Conservation (phyloP, 2,113 vertebrate genomes). For the Seriola dumerili region DNA sequence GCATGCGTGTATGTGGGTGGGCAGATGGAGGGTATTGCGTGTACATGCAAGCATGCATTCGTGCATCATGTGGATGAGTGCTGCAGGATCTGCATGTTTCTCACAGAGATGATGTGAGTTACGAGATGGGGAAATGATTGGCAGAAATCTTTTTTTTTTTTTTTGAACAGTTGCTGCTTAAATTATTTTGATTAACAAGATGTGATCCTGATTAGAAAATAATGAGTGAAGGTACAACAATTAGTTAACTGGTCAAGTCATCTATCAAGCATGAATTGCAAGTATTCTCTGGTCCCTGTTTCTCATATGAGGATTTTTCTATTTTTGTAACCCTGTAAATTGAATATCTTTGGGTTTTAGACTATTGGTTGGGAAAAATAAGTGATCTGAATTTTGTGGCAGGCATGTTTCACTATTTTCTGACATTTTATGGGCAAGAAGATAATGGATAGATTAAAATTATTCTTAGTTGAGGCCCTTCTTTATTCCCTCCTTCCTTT, state of each 20-base stretch:
- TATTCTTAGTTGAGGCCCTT: neutral
- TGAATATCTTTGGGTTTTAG: no score
- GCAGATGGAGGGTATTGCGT: conserved; percentile 12
- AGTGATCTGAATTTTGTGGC: neutral
- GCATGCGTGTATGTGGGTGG: conserved; percentile 18
- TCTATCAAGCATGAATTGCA: neutral
- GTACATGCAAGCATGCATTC: neutral
- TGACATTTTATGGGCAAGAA: neutral
- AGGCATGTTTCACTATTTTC: neutral
- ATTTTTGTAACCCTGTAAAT: no score
- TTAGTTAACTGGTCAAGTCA: no score
- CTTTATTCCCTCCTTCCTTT: neutral
- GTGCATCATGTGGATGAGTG: conserved; percentile 12
- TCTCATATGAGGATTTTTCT: no score
- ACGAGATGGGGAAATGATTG: conserved; percentile 1
- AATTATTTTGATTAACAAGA: neutral
- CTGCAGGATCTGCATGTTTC: conserved; percentile 5
- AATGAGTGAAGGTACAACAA: no score
- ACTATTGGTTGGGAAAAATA: no score
- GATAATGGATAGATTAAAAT: neutral
- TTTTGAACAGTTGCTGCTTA: conserved; percentile 2
- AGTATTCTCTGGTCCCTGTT: no score
- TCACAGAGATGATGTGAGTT: neutral
- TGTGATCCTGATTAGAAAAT: conserved; percentile 8
- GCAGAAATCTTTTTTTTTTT: neutral